A percentile compares a stretch with the other conserved stretches of the same genome.
These are phyloP conservation scores for Melopsittacus undulatus DNA, from an alignment of 2,797 vertebrate genomes.

Conservation along the genomic window DNA sequence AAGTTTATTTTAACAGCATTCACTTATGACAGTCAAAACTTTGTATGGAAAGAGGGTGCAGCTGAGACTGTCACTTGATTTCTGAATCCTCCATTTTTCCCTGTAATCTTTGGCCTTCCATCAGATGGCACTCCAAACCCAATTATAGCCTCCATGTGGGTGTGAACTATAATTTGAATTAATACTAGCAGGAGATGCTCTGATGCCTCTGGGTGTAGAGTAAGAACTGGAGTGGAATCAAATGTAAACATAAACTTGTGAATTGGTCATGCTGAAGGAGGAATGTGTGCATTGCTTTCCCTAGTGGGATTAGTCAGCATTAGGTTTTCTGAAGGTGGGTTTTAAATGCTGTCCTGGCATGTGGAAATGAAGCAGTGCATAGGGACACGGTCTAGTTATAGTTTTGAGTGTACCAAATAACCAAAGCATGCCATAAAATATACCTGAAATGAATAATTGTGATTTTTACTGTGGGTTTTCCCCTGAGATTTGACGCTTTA, in stretches of 20 bases:
- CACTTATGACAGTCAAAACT: background rate
- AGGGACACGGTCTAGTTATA: background rate
- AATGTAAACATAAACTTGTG: background rate
- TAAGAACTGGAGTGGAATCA: background rate
- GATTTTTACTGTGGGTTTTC: background rate
- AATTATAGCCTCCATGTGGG: background rate
- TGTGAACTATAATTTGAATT: background rate
- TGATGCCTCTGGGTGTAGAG: background rate
- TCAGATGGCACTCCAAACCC: conserved; percentile 53
- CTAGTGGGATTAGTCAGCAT: background rate
- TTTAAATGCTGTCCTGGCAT: background rate
- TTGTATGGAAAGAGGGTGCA: background rate
- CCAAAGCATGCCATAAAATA: background rate
- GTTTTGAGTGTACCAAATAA: background rate
- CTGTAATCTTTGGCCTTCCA: background rate
- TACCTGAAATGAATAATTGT: background rate
- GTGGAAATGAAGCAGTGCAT: background rate
- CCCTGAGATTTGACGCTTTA: background rate
- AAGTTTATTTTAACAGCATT: background rate
- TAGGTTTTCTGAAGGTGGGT: background rate
- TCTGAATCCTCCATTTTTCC: background rate
- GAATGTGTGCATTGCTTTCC: background rate
- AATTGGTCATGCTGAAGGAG: background rate
- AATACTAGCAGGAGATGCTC: background rate
- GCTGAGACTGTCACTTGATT: background rate